These are phyloP conservation scores for Oreocharis arfaki DNA, from an alignment of 2,113 vertebrate genomes.

Conservation along the genomic window DNA sequence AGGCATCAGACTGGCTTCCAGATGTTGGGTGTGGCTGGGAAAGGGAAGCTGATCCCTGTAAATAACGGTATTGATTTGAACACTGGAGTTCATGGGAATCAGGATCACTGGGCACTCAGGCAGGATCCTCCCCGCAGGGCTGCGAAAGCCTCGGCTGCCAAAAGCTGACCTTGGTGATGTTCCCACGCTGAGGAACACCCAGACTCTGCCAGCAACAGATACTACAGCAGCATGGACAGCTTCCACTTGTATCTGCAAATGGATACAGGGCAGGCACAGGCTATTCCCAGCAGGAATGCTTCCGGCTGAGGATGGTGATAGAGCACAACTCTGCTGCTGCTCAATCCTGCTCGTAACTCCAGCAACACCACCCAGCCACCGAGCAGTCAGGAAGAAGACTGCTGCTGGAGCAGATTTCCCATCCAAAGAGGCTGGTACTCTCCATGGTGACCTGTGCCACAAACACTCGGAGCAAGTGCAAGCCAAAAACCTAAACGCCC, in stretches of 20 bases:
- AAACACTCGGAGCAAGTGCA: not conserved
- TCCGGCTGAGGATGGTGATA: not conserved
- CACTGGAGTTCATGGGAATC: not conserved
- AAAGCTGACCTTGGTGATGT: not conserved
- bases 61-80: not conserved
- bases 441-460: not conserved
- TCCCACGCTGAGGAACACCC: not conserved
- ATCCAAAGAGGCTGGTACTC: not conserved
- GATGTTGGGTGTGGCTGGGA: not conserved
- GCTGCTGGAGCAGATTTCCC: not conserved
- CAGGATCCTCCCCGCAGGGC: not conserved
- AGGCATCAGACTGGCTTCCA: not conserved
- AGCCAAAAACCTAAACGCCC: not conserved
- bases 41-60: not conserved
- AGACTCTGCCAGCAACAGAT: not conserved
- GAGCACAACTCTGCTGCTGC: not conserved
- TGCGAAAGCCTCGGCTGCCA: not conserved
- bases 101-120: not conserved
- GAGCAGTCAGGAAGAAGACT: not conserved
- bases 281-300: not conserved
- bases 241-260: not conserved
- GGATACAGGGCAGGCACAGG: not conserved
- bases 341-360: not conserved
- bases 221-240: rapidly evolving
- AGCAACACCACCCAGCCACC: not conserved